Percentiles rank a stretch among this genome's conserved stretches.
Evolutionary conservation across 2,797 vertebrate species (phyloP).

Genomic region (Alfaro cultratus): DNA sequence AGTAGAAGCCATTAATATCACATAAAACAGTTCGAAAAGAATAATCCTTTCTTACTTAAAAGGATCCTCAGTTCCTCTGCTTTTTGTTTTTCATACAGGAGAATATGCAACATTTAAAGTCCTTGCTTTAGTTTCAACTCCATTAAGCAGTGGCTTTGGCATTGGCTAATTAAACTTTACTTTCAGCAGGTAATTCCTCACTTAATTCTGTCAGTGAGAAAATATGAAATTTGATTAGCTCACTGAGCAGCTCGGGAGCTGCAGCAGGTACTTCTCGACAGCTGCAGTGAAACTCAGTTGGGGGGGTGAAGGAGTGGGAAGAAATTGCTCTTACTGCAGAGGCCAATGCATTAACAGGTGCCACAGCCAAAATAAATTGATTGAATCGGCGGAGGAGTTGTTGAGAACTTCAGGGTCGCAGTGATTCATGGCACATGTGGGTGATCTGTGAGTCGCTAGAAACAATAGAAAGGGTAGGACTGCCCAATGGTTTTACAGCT

Average conservation of each 20-base stretch:
- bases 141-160: background rate
- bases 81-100: background rate
- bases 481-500: background rate
- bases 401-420: conserved; percentile 52
- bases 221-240: conserved; percentile 28
- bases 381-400: conserved; percentile 60
- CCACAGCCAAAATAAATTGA: conserved; percentile 58
- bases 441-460: conserved; percentile 14
- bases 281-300: conserved; percentile 41
- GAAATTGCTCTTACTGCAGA: conserved; percentile 51
- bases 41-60: conserved; percentile 17
- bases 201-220: conserved; percentile 22
- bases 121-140: conserved; percentile 13
- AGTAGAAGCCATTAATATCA: background rate
- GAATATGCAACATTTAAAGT: background rate
- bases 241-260: conserved; percentile 12
- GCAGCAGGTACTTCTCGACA: conserved; percentile 17
- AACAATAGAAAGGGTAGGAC: background rate
- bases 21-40: conserved; percentile 12
- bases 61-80: conserved; percentile 20
- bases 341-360: conserved; percentile 57
- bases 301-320: conserved; percentile 56
- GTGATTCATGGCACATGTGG: conserved; percentile 69
- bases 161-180: conserved; percentile 15
- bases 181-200: conserved; percentile 5